Evolutionary conservation across 2,797 vertebrate genomes (phyloP), one percentile per base, ranked within the genome.

Genomic region (Arnoldichthys spilopterus): DNA sequence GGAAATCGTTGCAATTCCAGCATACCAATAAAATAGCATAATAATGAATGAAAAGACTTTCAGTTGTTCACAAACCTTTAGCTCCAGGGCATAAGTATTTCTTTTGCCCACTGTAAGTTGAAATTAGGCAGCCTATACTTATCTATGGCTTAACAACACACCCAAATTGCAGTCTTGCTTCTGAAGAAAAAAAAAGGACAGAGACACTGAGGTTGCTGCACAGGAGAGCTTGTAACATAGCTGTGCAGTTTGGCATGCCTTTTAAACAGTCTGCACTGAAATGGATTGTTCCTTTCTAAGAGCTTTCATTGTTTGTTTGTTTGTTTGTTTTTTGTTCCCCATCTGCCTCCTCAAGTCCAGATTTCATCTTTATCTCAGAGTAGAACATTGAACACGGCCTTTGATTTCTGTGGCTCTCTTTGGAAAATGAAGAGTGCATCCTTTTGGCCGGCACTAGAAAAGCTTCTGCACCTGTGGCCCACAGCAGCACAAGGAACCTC

Each of bases 121-220:
- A 85, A 86, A 89, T 89, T 87, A 80, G 79, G 82, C 72, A 80
- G 79, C 84, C 87, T 86, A 83, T 86, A 84, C 83, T 88, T 84
- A 86, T 83, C 77, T 85, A 64, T 87, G 82, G 80, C 86, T 86
- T 87, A 79, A 85, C 85, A 74, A 80, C 79, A 83, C 84, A 73
- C 85, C 85, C 87, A 88, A 87, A 89, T 88, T 88, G 83, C 84
- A 88, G 86, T 86, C 77, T 85, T 82, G 80, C 79, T 78, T 74
- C 76, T 84, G 76, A 80, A 73, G 83, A 79, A 82, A 74, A 70
- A 82, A 76, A 70, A 43, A 30, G 45, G 4, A 51, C 3, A 34
- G 0, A 75, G 61, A 77, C 56, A 75, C 61, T 47, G 53, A 81
- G 72, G 84, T 71, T 81, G 80, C 71, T 72, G 82, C 72, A 78